Percentiles rank a stretch among this genome's conserved stretches.
Evolutionary conservation across 2,113 vertebrate species (phyloP).

Genomic region (Phyllostomus discolor): DNA sequence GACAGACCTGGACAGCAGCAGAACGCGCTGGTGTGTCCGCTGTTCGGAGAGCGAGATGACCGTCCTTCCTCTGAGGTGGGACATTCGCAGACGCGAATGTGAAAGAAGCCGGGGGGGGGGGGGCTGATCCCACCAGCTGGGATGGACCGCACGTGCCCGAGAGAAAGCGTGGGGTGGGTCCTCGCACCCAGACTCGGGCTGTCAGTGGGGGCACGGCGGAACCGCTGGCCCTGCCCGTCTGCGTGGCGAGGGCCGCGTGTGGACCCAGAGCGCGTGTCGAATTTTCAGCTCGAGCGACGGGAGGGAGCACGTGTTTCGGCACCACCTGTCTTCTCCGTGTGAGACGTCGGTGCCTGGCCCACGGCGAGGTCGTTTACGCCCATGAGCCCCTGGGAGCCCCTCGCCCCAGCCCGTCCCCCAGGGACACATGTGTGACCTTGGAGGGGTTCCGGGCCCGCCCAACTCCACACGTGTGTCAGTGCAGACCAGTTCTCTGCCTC

Average conservation of each 20-base stretch:
- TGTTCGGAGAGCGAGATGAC: not conserved
- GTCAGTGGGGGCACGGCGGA: not conserved
- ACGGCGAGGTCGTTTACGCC: not conserved
- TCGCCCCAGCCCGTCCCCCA: fast-evolving
- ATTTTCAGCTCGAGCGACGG: not conserved
- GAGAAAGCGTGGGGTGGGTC: not conserved
- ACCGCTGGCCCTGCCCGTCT: not conserved
- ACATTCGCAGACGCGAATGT: not conserved
- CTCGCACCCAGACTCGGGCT: not conserved
- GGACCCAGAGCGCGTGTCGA: not conserved
- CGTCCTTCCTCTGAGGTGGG: not conserved
- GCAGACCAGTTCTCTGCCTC: not conserved
- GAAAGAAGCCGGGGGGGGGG: not conserved
- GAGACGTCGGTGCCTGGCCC: not conserved
- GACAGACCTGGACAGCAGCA: too few species aligned
- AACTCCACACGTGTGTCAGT: not conserved
- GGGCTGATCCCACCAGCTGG: not conserved
- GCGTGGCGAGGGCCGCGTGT: not conserved
- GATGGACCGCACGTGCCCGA: fast-evolving
- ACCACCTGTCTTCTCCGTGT: not conserved
- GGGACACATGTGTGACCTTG: not conserved
- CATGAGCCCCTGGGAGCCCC: not conserved
- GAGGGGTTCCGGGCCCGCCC: not conserved
- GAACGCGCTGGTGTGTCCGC: not conserved
- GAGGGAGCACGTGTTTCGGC: not conserved